Conservation (phyloP, 2,888 invertebrate genomes). For the Allolobophora icterica region DNA sequence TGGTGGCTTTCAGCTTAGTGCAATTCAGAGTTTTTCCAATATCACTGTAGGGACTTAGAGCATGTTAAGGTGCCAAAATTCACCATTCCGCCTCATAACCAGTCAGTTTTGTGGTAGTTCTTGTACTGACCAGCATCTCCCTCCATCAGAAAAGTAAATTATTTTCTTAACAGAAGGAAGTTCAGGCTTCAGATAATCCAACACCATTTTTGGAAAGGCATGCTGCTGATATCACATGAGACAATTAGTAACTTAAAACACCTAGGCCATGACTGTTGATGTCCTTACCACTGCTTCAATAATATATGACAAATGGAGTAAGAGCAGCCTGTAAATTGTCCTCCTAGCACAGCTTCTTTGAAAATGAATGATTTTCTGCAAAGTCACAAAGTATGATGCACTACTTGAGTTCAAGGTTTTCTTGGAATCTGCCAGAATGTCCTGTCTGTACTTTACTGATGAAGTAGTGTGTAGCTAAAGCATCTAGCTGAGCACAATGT, state of each 20-base stretch:
- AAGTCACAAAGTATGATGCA: slow-evolving; percentile 20
- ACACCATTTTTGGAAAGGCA: not conserved
- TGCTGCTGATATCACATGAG: not conserved
- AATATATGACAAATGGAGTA: slow-evolving; percentile 47
- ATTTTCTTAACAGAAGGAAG: not conserved
- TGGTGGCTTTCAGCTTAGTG: slow-evolving; percentile 35
- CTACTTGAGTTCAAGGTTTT: not conserved
- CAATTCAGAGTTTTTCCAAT: slow-evolving; percentile 49
- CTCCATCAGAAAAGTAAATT: slow-evolving; percentile 44
- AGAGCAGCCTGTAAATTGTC: slow-evolving; percentile 49
- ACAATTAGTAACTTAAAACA: not conserved
- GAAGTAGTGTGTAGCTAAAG: not conserved
- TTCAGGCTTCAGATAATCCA: not conserved
- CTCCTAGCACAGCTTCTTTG: slow-evolving; percentile 49
- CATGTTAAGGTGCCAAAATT: slow-evolving; percentile 51
- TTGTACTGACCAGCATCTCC: slow-evolving; percentile 52
- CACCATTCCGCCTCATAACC: slow-evolving; percentile 50
- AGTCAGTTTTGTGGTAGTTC: slow-evolving; percentile 48
- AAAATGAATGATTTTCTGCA: slow-evolving; percentile 34
- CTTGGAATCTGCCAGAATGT: not conserved
- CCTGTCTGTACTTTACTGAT: not conserved
- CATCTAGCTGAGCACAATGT: not conserved
- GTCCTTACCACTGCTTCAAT: slow-evolving; percentile 21
- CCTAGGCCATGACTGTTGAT: not conserved
- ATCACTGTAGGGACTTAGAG: slow-evolving; percentile 52